A percentile compares a stretch with the other conserved stretches of the same genome.
Conservation (phyloP, 1,140 invertebrate genomes). For the Neodiprion lecontei region DNA sequence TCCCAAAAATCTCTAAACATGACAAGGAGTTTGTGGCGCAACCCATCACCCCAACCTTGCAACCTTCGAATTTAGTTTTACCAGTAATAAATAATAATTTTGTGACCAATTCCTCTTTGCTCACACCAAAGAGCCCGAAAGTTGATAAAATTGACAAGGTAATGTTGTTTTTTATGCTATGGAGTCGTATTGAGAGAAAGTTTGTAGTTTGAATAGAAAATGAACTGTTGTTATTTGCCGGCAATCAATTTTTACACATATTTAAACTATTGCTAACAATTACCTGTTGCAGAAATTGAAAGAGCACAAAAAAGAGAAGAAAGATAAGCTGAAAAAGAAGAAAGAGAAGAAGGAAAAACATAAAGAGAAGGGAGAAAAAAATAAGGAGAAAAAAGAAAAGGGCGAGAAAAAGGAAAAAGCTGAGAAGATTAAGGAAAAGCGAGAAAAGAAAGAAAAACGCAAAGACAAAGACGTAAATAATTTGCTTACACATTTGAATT, state of each 20-base stretch:
- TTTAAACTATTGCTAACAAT: no score
- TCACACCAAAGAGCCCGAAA: conserved; percentile 41
- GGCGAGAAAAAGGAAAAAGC: conserved; percentile 64
- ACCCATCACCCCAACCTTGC: conserved; percentile 1
- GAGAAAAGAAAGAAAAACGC: conserved; percentile 66
- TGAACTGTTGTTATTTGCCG: no score
- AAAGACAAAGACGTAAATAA: conserved; percentile 64
- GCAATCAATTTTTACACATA: no score
- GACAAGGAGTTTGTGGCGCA: conserved; percentile 40
- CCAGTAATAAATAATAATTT: conserved; percentile 24
- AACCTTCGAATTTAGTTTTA: not conserved
- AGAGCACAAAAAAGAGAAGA: conserved; percentile 75
- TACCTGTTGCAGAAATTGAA: conserved; percentile 66
- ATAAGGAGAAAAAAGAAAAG: conserved; percentile 68
- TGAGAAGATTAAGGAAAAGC: conserved; percentile 67
- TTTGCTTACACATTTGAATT: conserved; percentile 18
- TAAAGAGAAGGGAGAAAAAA: conserved; percentile 61
- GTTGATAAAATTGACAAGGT: conserved; percentile 49
- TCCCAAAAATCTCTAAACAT: conserved; percentile 36
- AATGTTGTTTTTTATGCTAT: conserved; percentile 19
- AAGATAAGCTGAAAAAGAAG: conserved; percentile 65
- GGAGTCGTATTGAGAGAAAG: no score
- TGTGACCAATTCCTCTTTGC: conserved; percentile 32
- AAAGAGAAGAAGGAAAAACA: conserved; percentile 64
- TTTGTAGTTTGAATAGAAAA: no score